These are phyloP conservation scores for Periophthalmus magnuspinnatus DNA, from an alignment of 2,797 vertebrate genomes.

Conservation along the genomic window DNA sequence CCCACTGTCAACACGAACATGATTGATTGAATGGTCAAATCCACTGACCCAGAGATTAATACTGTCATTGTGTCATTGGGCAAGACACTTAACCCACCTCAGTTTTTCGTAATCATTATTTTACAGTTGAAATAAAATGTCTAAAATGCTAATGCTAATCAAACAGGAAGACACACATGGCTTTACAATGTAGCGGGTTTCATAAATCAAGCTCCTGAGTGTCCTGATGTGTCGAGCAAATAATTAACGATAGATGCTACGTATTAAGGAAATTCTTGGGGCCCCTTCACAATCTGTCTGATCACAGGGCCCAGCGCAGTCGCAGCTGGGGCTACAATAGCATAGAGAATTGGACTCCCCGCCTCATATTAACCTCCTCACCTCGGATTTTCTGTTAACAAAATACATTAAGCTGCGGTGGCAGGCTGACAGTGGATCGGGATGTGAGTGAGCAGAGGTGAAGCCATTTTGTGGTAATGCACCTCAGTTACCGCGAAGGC, in stretches of 20 bases:
- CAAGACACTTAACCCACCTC: too few species aligned
- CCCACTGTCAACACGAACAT: too few species aligned
- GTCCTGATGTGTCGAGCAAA: neutral
- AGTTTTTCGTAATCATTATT: too few species aligned
- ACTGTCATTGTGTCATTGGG: too few species aligned
- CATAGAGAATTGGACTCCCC: constrained; percentile 49
- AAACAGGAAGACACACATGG: too few species aligned
- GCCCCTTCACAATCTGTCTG: neutral
- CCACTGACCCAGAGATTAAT: too few species aligned
- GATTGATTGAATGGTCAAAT: too few species aligned
- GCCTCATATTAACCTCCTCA: constrained; percentile 63
- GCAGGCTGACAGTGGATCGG: constrained; percentile 40
- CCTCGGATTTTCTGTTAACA: constrained; percentile 57
- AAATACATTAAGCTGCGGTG: constrained; percentile 51
- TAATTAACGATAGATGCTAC: neutral
- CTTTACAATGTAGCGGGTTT: neutral
- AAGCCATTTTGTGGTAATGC: constrained; percentile 50
- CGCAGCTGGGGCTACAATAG: constrained; percentile 39
- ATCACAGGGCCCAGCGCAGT: neutral
- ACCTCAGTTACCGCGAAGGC: constrained; percentile 44
- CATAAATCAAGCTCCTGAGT: neutral
- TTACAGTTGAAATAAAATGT: too few species aligned
- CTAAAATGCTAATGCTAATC: too few species aligned
- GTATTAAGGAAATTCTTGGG: neutral
- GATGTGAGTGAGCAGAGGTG: constrained; percentile 45